Percentiles rank a stretch among this genome's conserved stretches.
Evolutionary conservation across 2,113 vertebrate genomes (phyloP).

Genomic region (Epinephelus lanceolatus): DNA sequence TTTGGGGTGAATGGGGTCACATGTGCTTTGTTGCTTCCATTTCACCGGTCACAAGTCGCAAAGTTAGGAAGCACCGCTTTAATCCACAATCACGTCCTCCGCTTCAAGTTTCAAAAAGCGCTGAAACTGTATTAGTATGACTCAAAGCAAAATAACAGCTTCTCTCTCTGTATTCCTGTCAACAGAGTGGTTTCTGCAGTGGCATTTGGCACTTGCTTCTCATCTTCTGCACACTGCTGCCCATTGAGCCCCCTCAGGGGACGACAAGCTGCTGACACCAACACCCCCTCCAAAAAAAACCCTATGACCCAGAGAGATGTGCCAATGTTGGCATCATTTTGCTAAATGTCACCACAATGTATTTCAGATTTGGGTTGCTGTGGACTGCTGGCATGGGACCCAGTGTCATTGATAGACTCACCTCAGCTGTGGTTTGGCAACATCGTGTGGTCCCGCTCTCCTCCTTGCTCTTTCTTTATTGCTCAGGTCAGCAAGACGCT

Average conservation of each 20-base stretch:
- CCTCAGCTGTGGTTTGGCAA: constrained; percentile 40
- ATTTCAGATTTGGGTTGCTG: constrained; percentile 31
- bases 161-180: constrained; percentile 1
- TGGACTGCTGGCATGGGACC: constrained; percentile 18
- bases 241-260: constrained; percentile 25
- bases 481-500: constrained; percentile 60
- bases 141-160: constrained; percentile 33
- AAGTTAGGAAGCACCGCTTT: not conserved
- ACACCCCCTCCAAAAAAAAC: constrained; percentile 15
- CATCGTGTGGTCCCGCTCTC: not conserved
- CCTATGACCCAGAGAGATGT: constrained; percentile 3
- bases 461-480: constrained; percentile 36
- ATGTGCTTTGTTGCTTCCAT: not conserved
- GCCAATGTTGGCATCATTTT: constrained; percentile 25
- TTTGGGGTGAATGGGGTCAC: not conserved
- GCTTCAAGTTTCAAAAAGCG: not conserved
- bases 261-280: constrained; percentile 49
- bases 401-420: constrained; percentile 47
- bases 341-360: constrained; percentile 27
- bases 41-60: not conserved
- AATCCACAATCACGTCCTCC: not conserved
- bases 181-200: not conserved
- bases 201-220: constrained; percentile 31
- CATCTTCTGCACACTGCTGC: not conserved
- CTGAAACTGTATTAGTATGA: constrained; percentile 8